Percentiles rank a stretch among this genome's conserved stretches.
phyloP scores from a whole-genome alignment of 2,888 invertebrate genomes.

The Acanthosepion pharaonis region DNA sequence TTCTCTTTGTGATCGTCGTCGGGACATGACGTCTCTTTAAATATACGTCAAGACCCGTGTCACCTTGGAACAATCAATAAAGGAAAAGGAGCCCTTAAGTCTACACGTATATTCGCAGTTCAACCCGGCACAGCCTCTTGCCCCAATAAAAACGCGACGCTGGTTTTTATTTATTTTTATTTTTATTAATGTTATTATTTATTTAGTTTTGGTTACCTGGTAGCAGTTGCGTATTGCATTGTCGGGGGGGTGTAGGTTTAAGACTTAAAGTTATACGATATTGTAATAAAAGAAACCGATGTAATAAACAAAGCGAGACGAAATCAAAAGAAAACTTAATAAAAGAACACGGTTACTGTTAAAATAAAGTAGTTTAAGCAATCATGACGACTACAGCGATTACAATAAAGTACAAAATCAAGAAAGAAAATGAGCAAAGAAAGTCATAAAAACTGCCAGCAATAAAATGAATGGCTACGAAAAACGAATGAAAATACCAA shows the following conservation, averaged over 20 bases:
- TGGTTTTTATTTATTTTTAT: neutral
- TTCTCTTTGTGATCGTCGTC: slow-evolving; percentile 9
- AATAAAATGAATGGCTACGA: too few species aligned
- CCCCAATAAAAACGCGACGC: neutral
- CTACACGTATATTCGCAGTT: neutral
- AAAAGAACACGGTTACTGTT: too few species aligned
- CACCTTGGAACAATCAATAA: neutral
- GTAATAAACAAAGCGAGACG: neutral
- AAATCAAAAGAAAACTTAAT: neutral
- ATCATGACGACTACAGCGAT: too few species aligned
- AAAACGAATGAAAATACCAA: too few species aligned
- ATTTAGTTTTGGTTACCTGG: neutral
- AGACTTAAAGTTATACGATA: neutral
- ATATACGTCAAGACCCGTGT: slow-evolving; percentile 33
- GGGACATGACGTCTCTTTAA: slow-evolving; percentile 33
- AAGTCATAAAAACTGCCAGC: too few species aligned
- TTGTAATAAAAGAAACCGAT: neutral
- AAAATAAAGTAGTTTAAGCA: too few species aligned
- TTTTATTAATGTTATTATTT: neutral
- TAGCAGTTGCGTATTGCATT: neutral
- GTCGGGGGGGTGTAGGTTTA: neutral
- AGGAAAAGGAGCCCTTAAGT: neutral
- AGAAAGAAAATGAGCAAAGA: too few species aligned
- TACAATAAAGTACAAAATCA: too few species aligned
- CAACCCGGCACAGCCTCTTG: neutral